These are phyloP conservation scores for Sebastes ruberrimus DNA, from an alignment of 2,797 vertebrate species.

Conservation along the genomic window DNA sequence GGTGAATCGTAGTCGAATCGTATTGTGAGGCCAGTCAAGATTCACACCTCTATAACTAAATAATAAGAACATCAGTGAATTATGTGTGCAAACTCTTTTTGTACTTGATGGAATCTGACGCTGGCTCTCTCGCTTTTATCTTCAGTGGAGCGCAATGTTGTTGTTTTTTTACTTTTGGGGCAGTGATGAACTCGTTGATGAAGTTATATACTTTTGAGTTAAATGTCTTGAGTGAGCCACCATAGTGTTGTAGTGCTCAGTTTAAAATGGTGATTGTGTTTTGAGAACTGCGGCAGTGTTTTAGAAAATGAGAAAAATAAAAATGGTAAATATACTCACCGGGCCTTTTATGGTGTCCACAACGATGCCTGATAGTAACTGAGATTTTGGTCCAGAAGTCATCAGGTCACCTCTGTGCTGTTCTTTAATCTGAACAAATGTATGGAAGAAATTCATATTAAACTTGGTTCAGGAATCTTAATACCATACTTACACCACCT, in stretches of 20 bases:
- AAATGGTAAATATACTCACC: slow-evolving; percentile 79
- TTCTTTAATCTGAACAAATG: slow-evolving; percentile 88
- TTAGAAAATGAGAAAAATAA: neutral
- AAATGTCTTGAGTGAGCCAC: too few species aligned
- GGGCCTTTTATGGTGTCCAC: slow-evolving; percentile 91
- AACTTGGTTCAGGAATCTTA: neutral
- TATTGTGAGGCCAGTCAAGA: too few species aligned
- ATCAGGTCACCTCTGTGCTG: slow-evolving; percentile 93
- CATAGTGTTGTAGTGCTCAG: too few species aligned
- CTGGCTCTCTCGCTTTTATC: too few species aligned
- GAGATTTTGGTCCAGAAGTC: slow-evolving; percentile 94
- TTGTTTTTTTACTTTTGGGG: accelerated
- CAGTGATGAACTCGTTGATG: too few species aligned
- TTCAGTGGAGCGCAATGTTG: too few species aligned
- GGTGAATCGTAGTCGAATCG: too few species aligned
- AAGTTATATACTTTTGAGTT: too few species aligned
- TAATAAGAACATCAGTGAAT: too few species aligned
- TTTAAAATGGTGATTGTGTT: neutral
- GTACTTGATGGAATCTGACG: too few species aligned
- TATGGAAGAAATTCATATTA: neutral
- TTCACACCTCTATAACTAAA: too few species aligned
- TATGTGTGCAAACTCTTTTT: too few species aligned
- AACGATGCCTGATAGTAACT: slow-evolving; percentile 92
- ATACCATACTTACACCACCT: neutral
- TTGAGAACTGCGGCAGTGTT: neutral